Percentiles rank a stretch among this genome's conserved stretches.
phyloP scores from a whole-genome alignment of 53 echinoderm and acorn worm species.

The Apostichopus leukothele region DNA sequence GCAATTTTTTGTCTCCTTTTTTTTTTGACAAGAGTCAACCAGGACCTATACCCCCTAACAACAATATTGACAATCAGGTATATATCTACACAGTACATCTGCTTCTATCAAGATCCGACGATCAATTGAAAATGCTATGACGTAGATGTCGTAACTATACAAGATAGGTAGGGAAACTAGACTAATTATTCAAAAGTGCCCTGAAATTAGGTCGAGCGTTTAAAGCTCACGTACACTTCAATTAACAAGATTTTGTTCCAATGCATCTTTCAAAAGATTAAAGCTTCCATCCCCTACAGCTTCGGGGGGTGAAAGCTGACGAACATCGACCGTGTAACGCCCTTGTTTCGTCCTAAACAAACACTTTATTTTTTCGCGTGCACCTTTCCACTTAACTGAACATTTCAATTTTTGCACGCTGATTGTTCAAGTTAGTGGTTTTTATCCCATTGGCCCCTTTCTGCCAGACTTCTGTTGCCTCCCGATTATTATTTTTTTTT shows the following conservation, averaged over 20 bases:
- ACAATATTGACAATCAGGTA: slow-evolving; percentile 47
- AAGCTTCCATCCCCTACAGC: slow-evolving; percentile 42
- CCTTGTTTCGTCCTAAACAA: slow-evolving; percentile 49
- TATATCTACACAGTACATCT: not conserved
- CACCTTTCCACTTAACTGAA: slow-evolving; percentile 42
- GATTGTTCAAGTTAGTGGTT: slow-evolving; percentile 39
- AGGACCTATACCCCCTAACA: slow-evolving; percentile 29
- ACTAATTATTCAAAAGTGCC: slow-evolving; percentile 52
- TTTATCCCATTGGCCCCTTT: slow-evolving; percentile 50
- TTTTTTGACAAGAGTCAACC: slow-evolving; percentile 15
- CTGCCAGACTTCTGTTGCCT: slow-evolving; percentile 17
- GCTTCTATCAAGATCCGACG: slow-evolving; percentile 2
- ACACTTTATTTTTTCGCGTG: slow-evolving; percentile 51
- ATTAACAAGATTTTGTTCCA: slow-evolving; percentile 39
- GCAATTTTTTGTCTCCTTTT: not conserved
- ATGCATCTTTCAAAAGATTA: slow-evolving; percentile 41
- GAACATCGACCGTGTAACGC: slow-evolving; percentile 28
- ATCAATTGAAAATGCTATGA: slow-evolving; percentile 29
- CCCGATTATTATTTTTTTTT: not conserved
- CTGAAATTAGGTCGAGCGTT: slow-evolving; percentile 53
- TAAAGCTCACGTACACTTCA: slow-evolving; percentile 45
- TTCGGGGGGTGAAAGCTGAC: slow-evolving; percentile 39
- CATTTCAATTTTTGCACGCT: slow-evolving; percentile 44
- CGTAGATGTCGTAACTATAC: slow-evolving; percentile 11
- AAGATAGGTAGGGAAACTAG: slow-evolving; percentile 30